phyloP scores from a whole-genome alignment of 2,888 invertebrate species.

The Rhaphigaster nebulosa region DNA sequence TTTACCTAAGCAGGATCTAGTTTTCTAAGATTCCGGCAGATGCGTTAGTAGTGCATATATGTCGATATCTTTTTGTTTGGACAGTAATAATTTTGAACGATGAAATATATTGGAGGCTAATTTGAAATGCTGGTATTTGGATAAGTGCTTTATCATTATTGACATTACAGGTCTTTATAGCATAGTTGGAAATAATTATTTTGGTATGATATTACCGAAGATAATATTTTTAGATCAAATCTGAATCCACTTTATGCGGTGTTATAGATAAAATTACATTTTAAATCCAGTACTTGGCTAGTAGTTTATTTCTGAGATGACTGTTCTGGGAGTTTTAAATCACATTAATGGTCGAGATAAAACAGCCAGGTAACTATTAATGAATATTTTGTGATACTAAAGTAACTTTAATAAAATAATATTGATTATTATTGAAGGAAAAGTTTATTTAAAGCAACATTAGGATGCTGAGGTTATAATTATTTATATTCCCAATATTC shows the following conservation, averaged over 20 bases:
- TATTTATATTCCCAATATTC: not conserved
- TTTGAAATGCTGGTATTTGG: not conserved
- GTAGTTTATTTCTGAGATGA: not conserved
- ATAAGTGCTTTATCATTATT: constrained; percentile 7
- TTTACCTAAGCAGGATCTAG: not conserved
- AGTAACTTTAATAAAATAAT: not conserved
- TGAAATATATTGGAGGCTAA: not conserved
- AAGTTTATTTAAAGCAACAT: not conserved
- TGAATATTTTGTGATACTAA: not conserved
- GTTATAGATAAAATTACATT: not conserved
- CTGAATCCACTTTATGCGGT: not conserved
- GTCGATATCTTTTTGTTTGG: not conserved
- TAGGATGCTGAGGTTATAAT: not conserved
- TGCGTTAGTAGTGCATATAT: not conserved
- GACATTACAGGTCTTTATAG: not conserved
- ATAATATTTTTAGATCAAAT: not conserved
- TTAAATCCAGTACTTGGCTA: not conserved
- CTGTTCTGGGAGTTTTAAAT: constrained; percentile 66
- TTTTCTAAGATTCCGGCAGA: not conserved
- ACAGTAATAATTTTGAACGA: not conserved
- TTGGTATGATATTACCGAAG: not conserved
- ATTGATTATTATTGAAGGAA: not conserved
- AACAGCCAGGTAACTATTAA: constrained; percentile 71
- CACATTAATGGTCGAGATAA: constrained; percentile 74
- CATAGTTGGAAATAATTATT: not conserved